Base-by-base conservation (phyloP, 2,888 invertebrate genomes). In the Nephrocerus scutellatus region DNA sequence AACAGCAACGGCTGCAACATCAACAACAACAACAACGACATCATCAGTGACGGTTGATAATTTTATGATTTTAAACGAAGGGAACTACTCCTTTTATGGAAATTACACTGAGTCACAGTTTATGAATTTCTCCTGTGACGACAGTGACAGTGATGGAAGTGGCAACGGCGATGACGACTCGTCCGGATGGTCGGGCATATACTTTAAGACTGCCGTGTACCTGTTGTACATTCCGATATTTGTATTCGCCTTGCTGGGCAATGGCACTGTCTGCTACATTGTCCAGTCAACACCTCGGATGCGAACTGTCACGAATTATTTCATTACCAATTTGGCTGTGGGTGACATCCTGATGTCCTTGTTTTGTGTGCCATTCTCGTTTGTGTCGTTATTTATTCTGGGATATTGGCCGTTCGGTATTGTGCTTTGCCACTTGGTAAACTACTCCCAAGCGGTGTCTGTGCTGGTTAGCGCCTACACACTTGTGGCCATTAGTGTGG, bases 231-330 rank as follows among this genome's bases (percentile, higher is more conserved):
- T 75, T 43, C 70, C 75, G 22, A 79, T 87, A 41, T 84, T 86
- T 54, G 61, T 84, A 10, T 71, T 82, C 29, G 81, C 85, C 0
- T 64, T 86, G 9, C 54, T 80, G 6, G 87, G 86, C 12, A 86
- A 86, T 57, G 80, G 81, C 34, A 73, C 83, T 31, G 89, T 93
- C 15, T 89, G 89, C 63, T 90, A 85, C 63, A 84, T 91, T 16
- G 89, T 93, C 1, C 74, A 84, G 48, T 79, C 81, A 4, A 83
- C 84, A 10, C 83, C 86, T 1, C 75, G 86, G 24, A 91, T 92
- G 90, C 77, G 85, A 54, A 91, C 90, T 0, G 89, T 92, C 4
- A 92, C 92, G 26, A 93, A 93, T 66, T 88, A 79, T 66, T 91
- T 92, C 65, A 88, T 93, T 58, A 84, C 86, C 59, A 88, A 87